Percentiles rank a stretch among this genome's conserved stretches.
These are phyloP conservation scores for Sinella curviseta DNA, from an alignment of 1,140 invertebrate genomes.

Conservation along the genomic window DNA sequence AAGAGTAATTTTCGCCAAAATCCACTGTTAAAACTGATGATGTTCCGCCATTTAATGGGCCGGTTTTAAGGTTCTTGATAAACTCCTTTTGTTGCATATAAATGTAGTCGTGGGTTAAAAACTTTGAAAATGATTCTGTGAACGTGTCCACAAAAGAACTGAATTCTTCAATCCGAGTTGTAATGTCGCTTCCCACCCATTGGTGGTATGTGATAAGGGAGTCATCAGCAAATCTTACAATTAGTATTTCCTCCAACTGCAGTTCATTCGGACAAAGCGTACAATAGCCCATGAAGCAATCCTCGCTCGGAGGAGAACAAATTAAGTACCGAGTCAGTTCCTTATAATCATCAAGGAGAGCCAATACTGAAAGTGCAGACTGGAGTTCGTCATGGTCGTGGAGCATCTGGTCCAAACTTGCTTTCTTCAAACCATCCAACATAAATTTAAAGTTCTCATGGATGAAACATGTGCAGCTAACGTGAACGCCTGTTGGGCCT, in stretches of 20 bases:
- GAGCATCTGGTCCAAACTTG: not conserved
- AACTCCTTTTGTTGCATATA: not conserved
- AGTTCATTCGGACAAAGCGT: not conserved
- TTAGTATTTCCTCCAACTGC: not conserved
- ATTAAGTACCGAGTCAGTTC: not conserved
- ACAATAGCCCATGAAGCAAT: not conserved
- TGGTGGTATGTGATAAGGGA: not conserved
- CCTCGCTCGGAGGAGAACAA: not conserved
- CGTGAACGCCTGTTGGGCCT: not conserved
- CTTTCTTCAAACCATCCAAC: not conserved
- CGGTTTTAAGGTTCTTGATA: not conserved
- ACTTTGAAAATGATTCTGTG: not conserved
- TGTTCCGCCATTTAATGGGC: not conserved
- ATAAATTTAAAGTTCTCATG: not conserved
- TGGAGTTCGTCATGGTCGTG: not conserved
- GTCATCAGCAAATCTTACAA: not conserved
- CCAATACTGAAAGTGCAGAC: not conserved
- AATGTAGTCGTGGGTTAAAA: not conserved
- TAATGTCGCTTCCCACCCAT: not conserved
- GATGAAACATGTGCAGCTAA: not conserved
- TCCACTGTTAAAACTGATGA: conserved; percentile 37
- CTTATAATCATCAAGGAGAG: not conserved
- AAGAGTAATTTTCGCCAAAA: too few species aligned
- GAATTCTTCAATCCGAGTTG: too few species aligned
- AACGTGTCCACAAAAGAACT: not conserved